Percentiles rank a stretch among this genome's conserved stretches.
Conservation (phyloP, 1,140 invertebrate species). For the Micrasema longulum region DNA sequence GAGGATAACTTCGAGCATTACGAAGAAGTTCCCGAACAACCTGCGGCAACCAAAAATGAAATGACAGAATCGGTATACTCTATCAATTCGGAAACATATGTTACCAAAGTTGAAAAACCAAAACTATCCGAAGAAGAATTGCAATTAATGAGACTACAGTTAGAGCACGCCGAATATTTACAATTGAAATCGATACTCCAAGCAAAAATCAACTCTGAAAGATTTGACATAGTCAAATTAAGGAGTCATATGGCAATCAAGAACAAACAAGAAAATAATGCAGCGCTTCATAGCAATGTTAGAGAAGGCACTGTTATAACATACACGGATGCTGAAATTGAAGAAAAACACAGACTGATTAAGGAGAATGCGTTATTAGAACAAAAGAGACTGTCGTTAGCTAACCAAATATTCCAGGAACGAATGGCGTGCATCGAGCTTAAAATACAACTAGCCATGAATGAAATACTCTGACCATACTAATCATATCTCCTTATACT, state of each 20-base stretch:
- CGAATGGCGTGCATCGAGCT: slow-evolving; percentile 75
- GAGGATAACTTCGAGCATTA: slow-evolving; percentile 65
- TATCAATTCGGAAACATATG: slow-evolving; percentile 43
- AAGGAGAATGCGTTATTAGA: slow-evolving; percentile 76
- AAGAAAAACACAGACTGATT: slow-evolving; percentile 67
- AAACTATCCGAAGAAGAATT: slow-evolving; percentile 69
- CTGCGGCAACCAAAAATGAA: slow-evolving; percentile 53
- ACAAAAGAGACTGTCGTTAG: slow-evolving; percentile 74
- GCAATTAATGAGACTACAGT: slow-evolving; percentile 70
- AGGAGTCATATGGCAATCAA: slow-evolving; percentile 68
- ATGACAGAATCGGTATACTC: slow-evolving; percentile 52
- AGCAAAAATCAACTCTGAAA: slow-evolving; percentile 74
- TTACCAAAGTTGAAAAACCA: slow-evolving; percentile 60
- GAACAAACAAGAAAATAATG: slow-evolving; percentile 66
- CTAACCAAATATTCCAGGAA: slow-evolving; percentile 75
- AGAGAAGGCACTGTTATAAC: slow-evolving; percentile 66
- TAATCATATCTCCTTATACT: no score
- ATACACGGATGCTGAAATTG: slow-evolving; percentile 62
- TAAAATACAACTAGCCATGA: slow-evolving; percentile 74
- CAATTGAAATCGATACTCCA: slow-evolving; percentile 74
- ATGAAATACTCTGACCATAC: slow-evolving; percentile 65
- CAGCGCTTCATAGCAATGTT: slow-evolving; percentile 67
- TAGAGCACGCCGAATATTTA: slow-evolving; percentile 77
- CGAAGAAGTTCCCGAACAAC: slow-evolving; percentile 57
- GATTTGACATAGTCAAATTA: slow-evolving; percentile 75